phyloP scores from a whole-genome alignment of 2,888 invertebrate species.

The Dermolepida albohirtum region DNA sequence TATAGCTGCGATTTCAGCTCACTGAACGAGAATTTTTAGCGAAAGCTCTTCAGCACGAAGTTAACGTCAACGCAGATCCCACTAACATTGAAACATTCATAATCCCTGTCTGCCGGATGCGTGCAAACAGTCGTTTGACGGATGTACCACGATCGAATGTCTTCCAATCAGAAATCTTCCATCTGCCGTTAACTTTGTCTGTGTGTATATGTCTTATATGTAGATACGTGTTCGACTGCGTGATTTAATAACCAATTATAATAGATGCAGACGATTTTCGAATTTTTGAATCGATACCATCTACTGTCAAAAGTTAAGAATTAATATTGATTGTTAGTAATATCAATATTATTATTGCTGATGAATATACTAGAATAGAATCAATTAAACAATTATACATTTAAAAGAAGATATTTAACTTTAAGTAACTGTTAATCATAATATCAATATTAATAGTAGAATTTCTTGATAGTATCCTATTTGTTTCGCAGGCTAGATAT shows the following conservation, averaged over 20 bases:
- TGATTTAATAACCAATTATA: constrained; percentile 35
- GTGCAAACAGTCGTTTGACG: constrained; percentile 41
- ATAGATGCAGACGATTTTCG: constrained; percentile 2
- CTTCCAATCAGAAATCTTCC: constrained; percentile 40
- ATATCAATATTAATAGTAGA: too few species aligned
- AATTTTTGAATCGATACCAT: constrained; percentile 7
- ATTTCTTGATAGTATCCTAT: too few species aligned
- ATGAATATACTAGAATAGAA: too few species aligned
- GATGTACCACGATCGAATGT: constrained; percentile 40
- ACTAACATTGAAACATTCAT: constrained; percentile 41
- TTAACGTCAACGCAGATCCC: constrained; percentile 34
- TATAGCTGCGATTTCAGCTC: constrained; percentile 15
- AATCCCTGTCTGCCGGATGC: constrained; percentile 43
- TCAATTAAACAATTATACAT: too few species aligned
- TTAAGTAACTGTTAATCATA: too few species aligned
- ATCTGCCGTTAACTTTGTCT: constrained; percentile 24
- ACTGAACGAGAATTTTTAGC: constrained; percentile 4
- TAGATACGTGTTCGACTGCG: constrained; percentile 2
- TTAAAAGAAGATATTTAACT: too few species aligned
- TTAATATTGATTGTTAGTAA: not conserved
- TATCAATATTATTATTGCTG: too few species aligned
- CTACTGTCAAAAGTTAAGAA: constrained; percentile 13
- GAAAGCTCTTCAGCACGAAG: constrained; percentile 15
- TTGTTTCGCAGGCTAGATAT: too few species aligned
- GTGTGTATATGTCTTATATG: not conserved